Conservation (phyloP, 2,113 vertebrate species). For the Pristiophorus japonicus region DNA sequence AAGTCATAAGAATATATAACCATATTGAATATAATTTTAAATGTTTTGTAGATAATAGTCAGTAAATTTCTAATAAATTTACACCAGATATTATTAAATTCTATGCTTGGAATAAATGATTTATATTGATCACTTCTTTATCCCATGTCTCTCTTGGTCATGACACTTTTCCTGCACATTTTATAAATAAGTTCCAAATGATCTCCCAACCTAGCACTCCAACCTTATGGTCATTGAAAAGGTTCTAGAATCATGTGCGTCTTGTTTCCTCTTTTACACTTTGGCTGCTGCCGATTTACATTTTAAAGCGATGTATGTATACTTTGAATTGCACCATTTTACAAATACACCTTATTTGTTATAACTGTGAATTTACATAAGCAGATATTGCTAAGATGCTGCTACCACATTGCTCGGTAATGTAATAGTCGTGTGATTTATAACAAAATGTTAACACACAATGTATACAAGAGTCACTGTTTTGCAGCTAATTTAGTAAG, state of each 20-base stretch:
- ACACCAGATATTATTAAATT: not conserved
- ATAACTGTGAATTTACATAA: not conserved
- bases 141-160: not conserved
- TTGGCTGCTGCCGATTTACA: not conserved
- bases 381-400: too few species aligned
- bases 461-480: not conserved
- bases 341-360: not conserved
- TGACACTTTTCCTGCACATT: not conserved
- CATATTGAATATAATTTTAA: too few species aligned
- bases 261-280: not conserved
- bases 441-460: not conserved
- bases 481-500: not conserved
- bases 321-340: not conserved
- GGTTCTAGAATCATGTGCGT: not conserved
- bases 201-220: not conserved
- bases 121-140: not conserved
- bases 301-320: not conserved
- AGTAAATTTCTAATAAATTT: not conserved
- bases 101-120: not conserved
- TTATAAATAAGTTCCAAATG: not conserved
- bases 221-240: not conserved
- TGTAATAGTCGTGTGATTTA: not conserved
- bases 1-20: too few species aligned
- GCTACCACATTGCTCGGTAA: too few species aligned
- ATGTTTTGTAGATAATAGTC: not conserved